Base-by-base conservation (phyloP, 2,888 invertebrate species). In the Acronicta alni region DNA sequence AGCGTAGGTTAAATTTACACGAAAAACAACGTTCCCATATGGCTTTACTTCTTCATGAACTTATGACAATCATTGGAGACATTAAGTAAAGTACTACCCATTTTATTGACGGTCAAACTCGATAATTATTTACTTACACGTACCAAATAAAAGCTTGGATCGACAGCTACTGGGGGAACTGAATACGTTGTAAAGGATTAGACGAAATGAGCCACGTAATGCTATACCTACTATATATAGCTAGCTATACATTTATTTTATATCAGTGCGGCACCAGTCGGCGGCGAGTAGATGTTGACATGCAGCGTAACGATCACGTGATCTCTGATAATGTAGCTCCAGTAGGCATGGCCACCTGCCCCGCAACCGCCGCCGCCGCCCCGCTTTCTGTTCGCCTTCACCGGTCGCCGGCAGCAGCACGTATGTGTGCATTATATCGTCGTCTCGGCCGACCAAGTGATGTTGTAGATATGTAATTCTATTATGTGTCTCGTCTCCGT, bases 401-500 rank as follows among this genome's bases (percentile, higher is more conserved):
- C 35, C 81, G 77, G 77, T 57, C 69, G 79, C 81, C 82, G 83
- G 80, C 77, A 72, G 75, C 76, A 64, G 43, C 57, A 65, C 51
- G 58, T 72, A 65, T 84, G 83, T 85, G 83, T 85, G 83, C 84
- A 84, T 81, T n/a, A 84, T 75, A 77, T 85, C 84, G 85, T 86
- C 82, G 82, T 88, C 89, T 89, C 88, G 77, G 75, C 85, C 87
- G 86, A 87, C 85, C 86, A 89, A 88, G 87, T 89, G 86, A 88
- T 91, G 89, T 87, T 84, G 86, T 90, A 89, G 87, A 89, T 92
- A 91, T 90, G 89, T 92, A 90, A 91, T 91, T 90, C 89, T 88
- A 91, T 92, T 92, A 91, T 92, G 89, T 90, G 88, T 90, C 90
- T 92, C 91, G 89, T 84, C 89, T 89, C 87, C 86, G 89, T 89